phyloP scores from a whole-genome alignment of 2,113 vertebrate species.

The Anoplopoma fimbria region DNA sequence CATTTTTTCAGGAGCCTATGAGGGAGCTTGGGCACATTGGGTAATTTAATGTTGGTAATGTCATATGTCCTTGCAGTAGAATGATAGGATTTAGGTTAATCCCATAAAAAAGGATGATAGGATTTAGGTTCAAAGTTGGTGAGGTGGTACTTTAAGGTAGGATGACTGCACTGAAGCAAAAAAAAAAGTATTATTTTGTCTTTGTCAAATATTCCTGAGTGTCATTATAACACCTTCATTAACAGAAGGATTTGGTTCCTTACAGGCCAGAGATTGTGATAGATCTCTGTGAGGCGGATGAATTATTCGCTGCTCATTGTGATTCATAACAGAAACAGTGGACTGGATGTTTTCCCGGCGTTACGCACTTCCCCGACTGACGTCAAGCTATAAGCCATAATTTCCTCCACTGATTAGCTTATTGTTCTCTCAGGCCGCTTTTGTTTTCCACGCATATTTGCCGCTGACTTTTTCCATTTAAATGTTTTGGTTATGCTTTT shows the following conservation, averaged over 20 bases:
- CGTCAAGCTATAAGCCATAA: conserved; percentile 71
- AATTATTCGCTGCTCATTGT: conserved; percentile 61
- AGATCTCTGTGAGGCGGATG: conserved; percentile 39
- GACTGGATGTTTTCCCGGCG: conserved; percentile 65
- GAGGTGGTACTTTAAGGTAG: conserved; percentile 35
- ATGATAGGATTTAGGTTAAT: conserved; percentile 61
- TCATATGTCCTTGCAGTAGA: conserved; percentile 46
- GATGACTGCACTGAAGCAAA: not conserved
- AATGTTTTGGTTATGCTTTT: conserved; percentile 45
- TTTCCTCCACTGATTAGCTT: conserved; percentile 78
- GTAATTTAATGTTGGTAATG: conserved; percentile 37
- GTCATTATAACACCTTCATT: conserved; percentile 32
- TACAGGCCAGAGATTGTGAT: conserved; percentile 29
- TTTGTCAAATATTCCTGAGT: conserved; percentile 15
- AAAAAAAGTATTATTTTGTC: no score
- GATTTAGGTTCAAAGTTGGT: conserved; percentile 49
- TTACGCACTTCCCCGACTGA: conserved; percentile 73
- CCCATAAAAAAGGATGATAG: conserved; percentile 45
- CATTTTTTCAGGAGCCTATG: conserved; percentile 19
- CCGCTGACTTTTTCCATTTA: conserved; percentile 47
- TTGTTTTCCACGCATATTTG: conserved; percentile 56
- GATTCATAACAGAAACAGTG: conserved; percentile 65
- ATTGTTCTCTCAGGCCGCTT: conserved; percentile 69
- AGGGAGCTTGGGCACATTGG: conserved; percentile 1
- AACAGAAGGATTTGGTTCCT: conserved; percentile 17